Conservation (phyloP, 2,797 vertebrate species). For the Sebastes hubbsi region DNA sequence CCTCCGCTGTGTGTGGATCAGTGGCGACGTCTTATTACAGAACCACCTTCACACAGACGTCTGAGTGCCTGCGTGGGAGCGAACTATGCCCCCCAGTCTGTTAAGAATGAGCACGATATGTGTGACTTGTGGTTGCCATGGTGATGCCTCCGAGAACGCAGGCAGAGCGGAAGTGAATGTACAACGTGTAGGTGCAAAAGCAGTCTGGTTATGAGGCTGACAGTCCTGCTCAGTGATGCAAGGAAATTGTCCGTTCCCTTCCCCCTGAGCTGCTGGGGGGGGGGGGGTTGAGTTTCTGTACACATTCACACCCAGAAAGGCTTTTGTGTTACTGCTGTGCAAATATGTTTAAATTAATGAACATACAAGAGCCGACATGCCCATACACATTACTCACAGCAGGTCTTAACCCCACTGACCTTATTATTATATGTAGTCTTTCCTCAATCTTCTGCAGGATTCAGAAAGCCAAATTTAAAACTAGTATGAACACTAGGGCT, state of each 20-base stretch:
- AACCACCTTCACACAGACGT: constrained; percentile 53
- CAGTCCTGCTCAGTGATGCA: constrained; percentile 26
- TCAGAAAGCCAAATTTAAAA: not conserved
- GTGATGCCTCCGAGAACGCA: constrained; percentile 43
- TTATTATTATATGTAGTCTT: not conserved
- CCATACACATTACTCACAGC: constrained; percentile 10
- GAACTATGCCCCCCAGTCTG: constrained; percentile 35
- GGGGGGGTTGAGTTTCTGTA: constrained; percentile 7
- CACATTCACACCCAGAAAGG: not conserved
- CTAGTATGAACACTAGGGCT: not conserved
- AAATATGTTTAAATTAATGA: constrained; percentile 56
- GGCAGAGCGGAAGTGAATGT: constrained; percentile 54
- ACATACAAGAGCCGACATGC: constrained; percentile 37
- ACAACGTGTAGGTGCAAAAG: constrained; percentile 41
- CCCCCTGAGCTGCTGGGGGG: not conserved
- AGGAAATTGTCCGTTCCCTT: not conserved
- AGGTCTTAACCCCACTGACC: constrained; percentile 21
- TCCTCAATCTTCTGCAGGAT: not conserved
- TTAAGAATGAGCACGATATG: constrained; percentile 48
- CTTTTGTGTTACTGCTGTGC: constrained; percentile 27
- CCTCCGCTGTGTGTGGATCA: constrained; percentile 34
- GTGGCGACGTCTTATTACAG: constrained; percentile 26
- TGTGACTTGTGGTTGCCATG: constrained; percentile 66
- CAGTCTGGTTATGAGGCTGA: constrained; percentile 12
- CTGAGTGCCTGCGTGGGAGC: constrained; percentile 52